Percentiles rank a stretch among this genome's conserved stretches.
phyloP scores from a whole-genome alignment of 2,888 invertebrate genomes.

The Cylloceria caligata region DNA sequence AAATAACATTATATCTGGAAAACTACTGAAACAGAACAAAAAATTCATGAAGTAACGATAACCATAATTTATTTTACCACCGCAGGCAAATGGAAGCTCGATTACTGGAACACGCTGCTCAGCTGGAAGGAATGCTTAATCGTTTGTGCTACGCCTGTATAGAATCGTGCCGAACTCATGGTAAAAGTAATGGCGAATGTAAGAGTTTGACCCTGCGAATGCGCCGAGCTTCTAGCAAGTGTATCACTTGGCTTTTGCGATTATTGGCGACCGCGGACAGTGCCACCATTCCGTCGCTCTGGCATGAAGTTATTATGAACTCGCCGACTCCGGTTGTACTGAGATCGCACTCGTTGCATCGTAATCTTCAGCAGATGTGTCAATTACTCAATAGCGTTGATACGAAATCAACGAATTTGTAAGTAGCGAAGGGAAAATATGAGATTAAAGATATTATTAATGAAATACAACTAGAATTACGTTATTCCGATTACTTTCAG shows the following conservation, averaged over 20 bases:
- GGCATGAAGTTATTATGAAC: conserved; percentile 82
- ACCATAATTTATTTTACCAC: background rate
- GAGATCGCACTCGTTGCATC: conserved; percentile 73
- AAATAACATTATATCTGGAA: background rate
- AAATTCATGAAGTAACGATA: background rate
- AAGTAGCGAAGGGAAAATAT: conserved; percentile 84
- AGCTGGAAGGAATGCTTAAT: conserved; percentile 90
- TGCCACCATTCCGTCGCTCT: conserved; percentile 75
- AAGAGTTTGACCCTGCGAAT: conserved; percentile 76
- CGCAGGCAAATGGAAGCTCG: conserved; percentile 89
- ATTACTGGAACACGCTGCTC: conserved; percentile 92
- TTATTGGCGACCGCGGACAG: conserved; percentile 74
- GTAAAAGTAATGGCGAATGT: conserved; percentile 69
- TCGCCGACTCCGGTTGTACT: conserved; percentile 74
- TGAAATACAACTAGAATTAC: background rate
- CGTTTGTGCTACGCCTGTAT: conserved; percentile 86
- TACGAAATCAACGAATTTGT: conserved; percentile 96
- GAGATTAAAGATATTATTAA: background rate
- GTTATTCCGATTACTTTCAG: conserved; percentile 86
- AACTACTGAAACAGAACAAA: background rate
- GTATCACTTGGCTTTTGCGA: conserved; percentile 77
- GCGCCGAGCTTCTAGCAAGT: conserved; percentile 76
- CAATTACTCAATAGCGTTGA: conserved; percentile 90
- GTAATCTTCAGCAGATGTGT: conserved; percentile 85
- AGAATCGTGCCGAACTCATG: conserved; percentile 70